Evolutionary conservation across 2,888 invertebrate species (phyloP), one percentile per base, ranked within the genome.

Genomic region (Nomada flava): DNA sequence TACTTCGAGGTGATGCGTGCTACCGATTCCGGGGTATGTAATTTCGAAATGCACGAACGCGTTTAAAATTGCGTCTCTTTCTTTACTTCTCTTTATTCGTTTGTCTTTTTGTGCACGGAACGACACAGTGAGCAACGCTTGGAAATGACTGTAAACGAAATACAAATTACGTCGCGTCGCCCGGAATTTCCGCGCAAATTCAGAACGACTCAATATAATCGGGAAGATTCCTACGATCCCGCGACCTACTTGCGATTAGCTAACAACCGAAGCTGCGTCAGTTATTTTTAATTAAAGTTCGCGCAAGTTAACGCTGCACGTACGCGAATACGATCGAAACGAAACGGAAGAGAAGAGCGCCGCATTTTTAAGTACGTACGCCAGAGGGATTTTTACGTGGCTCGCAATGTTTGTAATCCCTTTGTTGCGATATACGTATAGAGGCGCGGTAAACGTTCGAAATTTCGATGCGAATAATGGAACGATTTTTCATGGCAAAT

Each of bases 41-140:
- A 85, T 85, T 85, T 84, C 65, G 52, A 73, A 59, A 78, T 59
- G 75, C 83, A 84, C 84, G 83, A 80, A 76, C 65, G 65, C 53
- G 53, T 69, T 77, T 72, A 60, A 78, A 83, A 83, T 79, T 75
- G 74, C 79, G 36, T 53, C n/a, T 9, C 18, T 20, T 20, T 53
- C 36, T 5, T 36, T 36, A 36, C 1, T 7, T 36, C 7, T 7
- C 29, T 29, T 29, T 5, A 5, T 7, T 29, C 7, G 5, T 7
- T 36, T 36, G 7, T 1, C 36, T 36, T 36, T 7, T 36, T 36
- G 20, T 52, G 52, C 26, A 52, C n/a, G 55, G 53, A 55, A 55
- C 63, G 77, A 74, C 65, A 23, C 44, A 62, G 52, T 70, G 70
- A 70, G 60, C 20, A 62, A 55, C 62, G 18, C 60, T 57, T n/a